Percentiles rank a stretch among this genome's conserved stretches.
Conservation (phyloP, 2,113 vertebrate genomes). For the Vombatus ursinus region DNA sequence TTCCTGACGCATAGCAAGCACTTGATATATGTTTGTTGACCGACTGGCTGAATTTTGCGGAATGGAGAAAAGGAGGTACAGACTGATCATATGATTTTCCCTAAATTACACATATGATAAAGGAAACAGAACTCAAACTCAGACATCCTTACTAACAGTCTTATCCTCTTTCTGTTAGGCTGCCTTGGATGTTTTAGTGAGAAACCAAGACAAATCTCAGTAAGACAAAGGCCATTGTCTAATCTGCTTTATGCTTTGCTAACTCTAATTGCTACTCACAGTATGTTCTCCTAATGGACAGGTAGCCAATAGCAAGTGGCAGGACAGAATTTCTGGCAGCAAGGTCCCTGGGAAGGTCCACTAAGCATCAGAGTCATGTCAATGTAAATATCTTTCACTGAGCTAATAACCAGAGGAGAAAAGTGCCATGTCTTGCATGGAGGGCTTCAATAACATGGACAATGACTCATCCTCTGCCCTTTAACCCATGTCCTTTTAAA, state of each 20-base stretch:
- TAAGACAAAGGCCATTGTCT: slow-evolving; percentile 10
- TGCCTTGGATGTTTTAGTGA: slow-evolving; percentile 39
- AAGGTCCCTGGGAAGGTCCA: slow-evolving; percentile 8
- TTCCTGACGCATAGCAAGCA: background rate
- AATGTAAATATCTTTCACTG: slow-evolving; percentile 8
- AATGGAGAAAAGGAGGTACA: background rate
- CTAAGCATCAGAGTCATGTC: slow-evolving; percentile 21
- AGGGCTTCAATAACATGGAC: background rate
- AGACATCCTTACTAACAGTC: slow-evolving; percentile 23
- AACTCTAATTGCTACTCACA: slow-evolving; percentile 40
- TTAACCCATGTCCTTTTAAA: background rate
- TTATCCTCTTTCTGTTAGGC: slow-evolving; percentile 12
- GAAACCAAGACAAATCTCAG: slow-evolving; percentile 19
- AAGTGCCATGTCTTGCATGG: background rate
- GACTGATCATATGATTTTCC: slow-evolving; percentile 7
- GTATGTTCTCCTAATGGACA: slow-evolving; percentile 49
- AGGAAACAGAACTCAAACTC: slow-evolving; percentile 20
- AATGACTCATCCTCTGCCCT: background rate
- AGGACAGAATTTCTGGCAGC: background rate
- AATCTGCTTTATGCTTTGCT: slow-evolving; percentile 33
- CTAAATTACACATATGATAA: slow-evolving; percentile 23
- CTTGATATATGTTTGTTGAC: background rate
- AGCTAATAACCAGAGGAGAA: slow-evolving; percentile 29
- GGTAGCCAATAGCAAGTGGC: slow-evolving; percentile 37
- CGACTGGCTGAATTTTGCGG: background rate